phyloP scores from a whole-genome alignment of 1,140 invertebrate genomes.

The Leptinotarsa defecta region DNA sequence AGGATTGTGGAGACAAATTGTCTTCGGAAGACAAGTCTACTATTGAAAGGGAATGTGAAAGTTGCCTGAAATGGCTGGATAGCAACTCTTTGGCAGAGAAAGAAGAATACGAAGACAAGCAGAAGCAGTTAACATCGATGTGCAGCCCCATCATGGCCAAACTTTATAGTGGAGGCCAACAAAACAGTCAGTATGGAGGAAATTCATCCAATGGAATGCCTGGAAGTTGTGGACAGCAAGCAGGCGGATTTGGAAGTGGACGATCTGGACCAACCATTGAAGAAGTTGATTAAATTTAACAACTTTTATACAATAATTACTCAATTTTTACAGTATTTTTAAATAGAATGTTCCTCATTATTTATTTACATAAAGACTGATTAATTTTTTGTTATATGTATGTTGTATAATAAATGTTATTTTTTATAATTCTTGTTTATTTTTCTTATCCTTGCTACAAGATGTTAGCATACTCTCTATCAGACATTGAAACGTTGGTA shows the following conservation, averaged over 20 bases:
- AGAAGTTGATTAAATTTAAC: constrained; percentile 68
- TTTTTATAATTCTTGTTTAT: too few species aligned
- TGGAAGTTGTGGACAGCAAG: constrained; percentile 54
- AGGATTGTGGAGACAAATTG: constrained; percentile 44
- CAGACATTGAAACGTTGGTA: too few species aligned
- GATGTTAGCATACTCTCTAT: too few species aligned
- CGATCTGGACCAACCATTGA: constrained; percentile 66
- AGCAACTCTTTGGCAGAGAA: constrained; percentile 60
- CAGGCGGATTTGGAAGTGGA: constrained; percentile 42
- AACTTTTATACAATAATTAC: too few species aligned
- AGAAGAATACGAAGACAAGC: constrained; percentile 41
- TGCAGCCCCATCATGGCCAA: constrained; percentile 59
- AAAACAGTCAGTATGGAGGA: constrained; percentile 61
- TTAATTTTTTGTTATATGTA: too few species aligned
- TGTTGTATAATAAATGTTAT: too few species aligned
- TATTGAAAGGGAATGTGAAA: constrained; percentile 57
- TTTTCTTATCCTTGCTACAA: too few species aligned
- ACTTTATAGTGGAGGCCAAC: constrained; percentile 49
- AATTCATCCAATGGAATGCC: constrained; percentile 28
- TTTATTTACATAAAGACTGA: too few species aligned
- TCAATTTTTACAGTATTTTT: too few species aligned
- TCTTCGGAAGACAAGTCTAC: constrained; percentile 52
- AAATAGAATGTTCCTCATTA: too few species aligned
- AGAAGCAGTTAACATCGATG: constrained; percentile 75
- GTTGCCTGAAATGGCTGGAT: constrained; percentile 62